phyloP scores from a whole-genome alignment of 1,140 invertebrate species.

The Calephelis nemesis region DNA sequence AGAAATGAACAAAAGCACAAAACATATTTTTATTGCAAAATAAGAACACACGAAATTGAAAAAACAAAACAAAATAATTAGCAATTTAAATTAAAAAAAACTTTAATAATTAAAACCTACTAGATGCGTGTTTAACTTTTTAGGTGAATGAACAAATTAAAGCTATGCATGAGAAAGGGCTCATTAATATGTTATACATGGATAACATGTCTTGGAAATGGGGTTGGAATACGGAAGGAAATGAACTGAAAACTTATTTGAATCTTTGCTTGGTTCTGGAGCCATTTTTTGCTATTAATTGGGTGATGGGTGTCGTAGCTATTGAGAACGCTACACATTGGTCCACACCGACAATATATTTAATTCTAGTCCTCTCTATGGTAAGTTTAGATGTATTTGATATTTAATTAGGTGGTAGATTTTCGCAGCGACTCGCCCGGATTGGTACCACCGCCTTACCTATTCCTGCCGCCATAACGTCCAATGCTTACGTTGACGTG shows the following conservation, averaged over 20 bases:
- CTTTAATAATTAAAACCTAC: too few relatives aligned
- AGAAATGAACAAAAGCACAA: too few relatives aligned
- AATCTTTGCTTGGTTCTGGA: constrained; percentile 80
- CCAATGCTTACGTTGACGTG: too few relatives aligned
- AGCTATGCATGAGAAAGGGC: constrained; percentile 44
- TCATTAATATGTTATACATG: constrained; percentile 61
- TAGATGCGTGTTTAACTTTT: constrained; percentile 26
- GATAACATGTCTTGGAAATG: constrained; percentile 70
- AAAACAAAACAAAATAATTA: too few relatives aligned
- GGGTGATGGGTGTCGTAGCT: constrained; percentile 86
- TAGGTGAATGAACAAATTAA: constrained; percentile 40
- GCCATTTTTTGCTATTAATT: constrained; percentile 82
- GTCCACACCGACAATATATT: constrained; percentile 81
- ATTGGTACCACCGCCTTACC: too few relatives aligned
- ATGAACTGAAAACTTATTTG: constrained; percentile 73
- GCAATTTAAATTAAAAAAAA: too few relatives aligned
- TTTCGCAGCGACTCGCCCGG: neutral
- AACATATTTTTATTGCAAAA: too few relatives aligned
- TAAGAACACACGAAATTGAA: too few relatives aligned
- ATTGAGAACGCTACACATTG: constrained; percentile 83
- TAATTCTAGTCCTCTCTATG: constrained; percentile 78
- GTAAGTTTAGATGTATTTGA: constrained; percentile 51
- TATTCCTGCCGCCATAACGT: too few relatives aligned
- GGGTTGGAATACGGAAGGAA: constrained; percentile 69
- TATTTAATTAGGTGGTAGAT: neutral